These are phyloP conservation scores for Zosterops hypoxanthus DNA, from an alignment of 2,113 vertebrate species.

Conservation along the genomic window DNA sequence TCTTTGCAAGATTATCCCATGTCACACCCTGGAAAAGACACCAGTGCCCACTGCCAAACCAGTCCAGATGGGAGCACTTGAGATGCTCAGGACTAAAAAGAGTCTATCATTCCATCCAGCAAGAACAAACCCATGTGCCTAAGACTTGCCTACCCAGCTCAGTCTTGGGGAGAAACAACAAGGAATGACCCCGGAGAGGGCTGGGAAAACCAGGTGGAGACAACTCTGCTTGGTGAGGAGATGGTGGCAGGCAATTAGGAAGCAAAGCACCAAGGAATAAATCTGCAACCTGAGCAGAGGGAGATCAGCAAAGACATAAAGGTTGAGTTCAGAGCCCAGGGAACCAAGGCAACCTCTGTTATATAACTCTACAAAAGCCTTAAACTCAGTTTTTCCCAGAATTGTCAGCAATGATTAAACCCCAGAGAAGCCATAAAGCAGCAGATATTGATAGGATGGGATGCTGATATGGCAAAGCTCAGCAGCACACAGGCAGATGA, in stretches of 20 bases:
- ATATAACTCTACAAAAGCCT: slow-evolving; percentile 36
- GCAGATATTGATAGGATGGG: slow-evolving; percentile 8
- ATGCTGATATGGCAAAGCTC: rapidly evolving
- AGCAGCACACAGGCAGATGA: rapidly evolving
- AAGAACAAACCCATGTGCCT: neutral
- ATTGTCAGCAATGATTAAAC: slow-evolving; percentile 38
- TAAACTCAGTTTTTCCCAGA: slow-evolving; percentile 48
- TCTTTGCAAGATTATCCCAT: neutral
- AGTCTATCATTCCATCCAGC: neutral
- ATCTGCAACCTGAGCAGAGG: neutral
- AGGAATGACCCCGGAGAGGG: neutral
- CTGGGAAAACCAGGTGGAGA: neutral
- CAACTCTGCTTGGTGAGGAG: neutral
- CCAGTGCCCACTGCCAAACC: neutral
- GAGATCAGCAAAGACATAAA: neutral
- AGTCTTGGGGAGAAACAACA: neutral
- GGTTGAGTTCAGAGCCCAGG: neutral
- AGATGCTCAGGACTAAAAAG: neutral
- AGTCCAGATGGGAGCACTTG: neutral
- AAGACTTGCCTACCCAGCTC: neutral
- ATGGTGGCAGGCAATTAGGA: neutral
- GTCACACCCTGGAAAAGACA: rapidly evolving
- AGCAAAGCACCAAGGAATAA: neutral
- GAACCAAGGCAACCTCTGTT: neutral
- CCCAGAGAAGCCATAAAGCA: slow-evolving; percentile 29